A percentile compares a stretch with the other conserved stretches of the same genome.
Evolutionary conservation across 2,797 vertebrate species (phyloP).

Genomic region (Lithobates sylvaticus): DNA sequence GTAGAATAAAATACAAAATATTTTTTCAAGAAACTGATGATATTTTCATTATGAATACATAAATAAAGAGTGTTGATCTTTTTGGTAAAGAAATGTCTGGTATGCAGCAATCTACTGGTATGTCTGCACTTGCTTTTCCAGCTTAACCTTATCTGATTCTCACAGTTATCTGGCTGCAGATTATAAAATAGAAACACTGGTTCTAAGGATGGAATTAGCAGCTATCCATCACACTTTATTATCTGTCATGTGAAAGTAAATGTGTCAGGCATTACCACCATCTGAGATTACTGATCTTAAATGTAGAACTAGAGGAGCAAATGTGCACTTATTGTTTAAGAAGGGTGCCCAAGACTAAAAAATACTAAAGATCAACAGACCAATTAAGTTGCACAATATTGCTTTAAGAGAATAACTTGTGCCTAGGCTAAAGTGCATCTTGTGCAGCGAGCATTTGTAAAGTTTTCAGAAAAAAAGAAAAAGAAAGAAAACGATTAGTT

Average conservation of each 20-base stretch:
- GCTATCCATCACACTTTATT: slow-evolving; percentile 59
- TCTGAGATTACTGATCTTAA: not conserved
- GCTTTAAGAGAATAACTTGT: too few species aligned
- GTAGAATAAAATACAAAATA: slow-evolving; percentile 34
- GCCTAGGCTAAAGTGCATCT: too few species aligned
- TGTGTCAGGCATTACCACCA: slow-evolving; percentile 13
- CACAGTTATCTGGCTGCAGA: slow-evolving; percentile 54
- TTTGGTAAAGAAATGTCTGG: slow-evolving; percentile 60
- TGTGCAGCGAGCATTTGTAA: too few species aligned
- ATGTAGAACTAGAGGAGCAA: not conserved
- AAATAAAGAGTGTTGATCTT: slow-evolving; percentile 57
- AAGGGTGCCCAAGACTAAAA: not conserved
- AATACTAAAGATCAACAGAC: too few species aligned
- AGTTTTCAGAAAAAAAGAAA: too few species aligned
- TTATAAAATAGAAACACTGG: slow-evolving; percentile 51
- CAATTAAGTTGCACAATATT: too few species aligned
- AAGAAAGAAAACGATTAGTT: too few species aligned
- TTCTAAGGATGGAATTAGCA: slow-evolving; percentile 51
- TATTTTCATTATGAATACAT: slow-evolving; percentile 48
- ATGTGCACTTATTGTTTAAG: not conserved
- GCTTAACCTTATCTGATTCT: slow-evolving; percentile 56
- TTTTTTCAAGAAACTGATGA: slow-evolving; percentile 47
- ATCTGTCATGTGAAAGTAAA: slow-evolving; percentile 25
- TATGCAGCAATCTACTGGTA: slow-evolving; percentile 55
- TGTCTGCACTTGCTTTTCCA: slow-evolving; percentile 53